Evolutionary conservation across 2,113 vertebrate genomes (phyloP), one percentile per base, ranked within the genome.

Genomic region (Hiodon tergisus): DNA sequence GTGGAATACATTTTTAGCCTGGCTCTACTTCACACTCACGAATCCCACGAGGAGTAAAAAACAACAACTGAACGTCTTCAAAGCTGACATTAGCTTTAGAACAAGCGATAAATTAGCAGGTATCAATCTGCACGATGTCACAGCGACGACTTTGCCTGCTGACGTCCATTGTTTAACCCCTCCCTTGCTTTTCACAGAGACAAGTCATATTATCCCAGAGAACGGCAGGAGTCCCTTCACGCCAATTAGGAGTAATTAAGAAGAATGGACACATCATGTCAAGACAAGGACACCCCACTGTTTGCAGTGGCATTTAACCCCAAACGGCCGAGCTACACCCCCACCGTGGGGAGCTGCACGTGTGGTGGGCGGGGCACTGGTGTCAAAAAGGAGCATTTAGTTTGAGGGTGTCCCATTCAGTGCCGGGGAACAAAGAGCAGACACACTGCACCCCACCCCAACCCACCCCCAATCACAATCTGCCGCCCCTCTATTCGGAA

Each of bases 171-270:
- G 77, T 80, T 85, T 88, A 83, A 79, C 86, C 86, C 82, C 69
- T 46, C 59, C 31, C 66, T 58, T 60, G 8, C 60, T 14, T 51
- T 71, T 71, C 31, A 17, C 78, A 31, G 46, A 67, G 72, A 72
- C 51, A 80, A 85, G 79, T 65, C 9, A 67, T 83, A 87, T 86
- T 87, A 88, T 88, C 71, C 77, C 67, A 69, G n/a, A 0, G 5
- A 91, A 90, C 84, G 91, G 86, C 31, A 89, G 87, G 86, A 84
- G 83, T 83, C 88, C 85, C 87, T 86, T 89, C 88, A 84, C 57
- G 81, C 84, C 89, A 89, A 90, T 81, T 84, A 78, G 87, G 86
- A 88, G 88, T 85, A 91, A 93, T 92, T 92, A 91, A 83, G 86
- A 85, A 83, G 80, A 91, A 87, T 74, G 90, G 85, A 87, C 85